Percentiles rank a stretch among this genome's conserved stretches.
phyloP scores from a whole-genome alignment of 1,140 invertebrate species.

The Ylistrum balloti region DNA sequence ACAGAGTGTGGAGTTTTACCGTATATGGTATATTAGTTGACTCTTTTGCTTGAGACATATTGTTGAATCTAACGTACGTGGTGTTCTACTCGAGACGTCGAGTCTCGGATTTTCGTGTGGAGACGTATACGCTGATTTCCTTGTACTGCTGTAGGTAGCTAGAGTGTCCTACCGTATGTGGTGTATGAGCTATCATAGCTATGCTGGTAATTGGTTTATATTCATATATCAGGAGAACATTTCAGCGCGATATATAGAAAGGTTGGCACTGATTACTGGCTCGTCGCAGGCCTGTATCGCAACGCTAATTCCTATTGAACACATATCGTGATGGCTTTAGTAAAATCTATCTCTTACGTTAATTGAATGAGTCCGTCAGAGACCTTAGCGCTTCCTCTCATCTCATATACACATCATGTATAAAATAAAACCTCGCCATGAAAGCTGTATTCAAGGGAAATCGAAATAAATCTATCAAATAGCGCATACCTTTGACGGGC shows the following conservation, averaged over 20 bases:
- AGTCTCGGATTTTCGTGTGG: too few species aligned
- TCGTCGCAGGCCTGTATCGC: conserved; percentile 8
- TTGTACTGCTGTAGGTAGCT: too few species aligned
- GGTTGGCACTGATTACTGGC: not conserved
- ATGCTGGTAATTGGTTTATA: not conserved
- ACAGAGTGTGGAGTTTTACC: too few species aligned
- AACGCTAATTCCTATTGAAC: conserved; percentile 38
- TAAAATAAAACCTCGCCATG: not conserved
- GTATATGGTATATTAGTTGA: too few species aligned
- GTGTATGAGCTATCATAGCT: not conserved
- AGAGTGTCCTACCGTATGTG: not conserved
- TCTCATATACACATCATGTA: conserved; percentile 21
- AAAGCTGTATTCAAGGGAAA: not conserved
- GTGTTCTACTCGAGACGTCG: too few species aligned
- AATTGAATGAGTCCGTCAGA: conserved; percentile 38
- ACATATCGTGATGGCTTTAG: conserved; percentile 25
- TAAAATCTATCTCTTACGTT: conserved; percentile 21
- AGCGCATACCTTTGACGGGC: not conserved
- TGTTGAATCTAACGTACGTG: too few species aligned
- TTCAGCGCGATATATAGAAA: not conserved
- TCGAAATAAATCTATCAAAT: conserved; percentile 30
- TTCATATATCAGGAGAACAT: not conserved
- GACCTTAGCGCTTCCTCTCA: not conserved
- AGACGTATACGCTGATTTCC: too few species aligned
- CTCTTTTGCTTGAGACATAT: too few species aligned